Evolutionary conservation across 2,888 invertebrate species (phyloP), one percentile per base, ranked within the genome.

Genomic region (Conus canariensis): DNA sequence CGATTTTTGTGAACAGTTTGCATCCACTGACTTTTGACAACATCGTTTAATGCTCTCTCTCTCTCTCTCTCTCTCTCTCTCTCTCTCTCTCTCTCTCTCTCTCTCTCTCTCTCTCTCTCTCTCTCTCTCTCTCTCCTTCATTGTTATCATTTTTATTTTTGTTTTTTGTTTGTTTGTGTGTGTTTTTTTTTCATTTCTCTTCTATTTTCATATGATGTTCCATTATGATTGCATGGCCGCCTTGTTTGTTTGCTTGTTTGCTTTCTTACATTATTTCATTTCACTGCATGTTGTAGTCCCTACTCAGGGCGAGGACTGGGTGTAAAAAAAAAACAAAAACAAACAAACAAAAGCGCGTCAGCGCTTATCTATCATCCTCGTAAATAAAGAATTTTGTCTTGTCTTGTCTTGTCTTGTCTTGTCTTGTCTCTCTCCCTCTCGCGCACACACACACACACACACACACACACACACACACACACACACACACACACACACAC

Each of bases 111-210:
- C 86, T 60, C 59, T 59, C 25, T 59, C 59, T n/a, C 45, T 60
- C 60, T 86, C 59, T 60, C 60, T 86, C 64, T 86, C 56, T 59
- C 59, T 86, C 86, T 86, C 59, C 8, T 9, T 86, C 86, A 58
- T n/a, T 60, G 1, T 25, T n/a, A 14, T 25, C 8, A 10, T 60
- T n/a, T 86, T 59, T 86, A 19, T 60, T n/a, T 86, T 59, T 60
- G 1, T 60, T n/a, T 74, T 22, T 74, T 22, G 8, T n/a, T n/a
- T 74, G 16, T 74, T 22, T 74, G 0, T 16, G 0, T 5, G 0
- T n/a, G 0, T 64, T 1, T 64, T 16, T 64, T 16, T 64, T 16
- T 7, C 64, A 16, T 74, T 74, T 87, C 86, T 86, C 86, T 86
- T 58, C 56, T 16, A 7, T 64, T 86, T 64, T 86, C 64, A 25